Evolutionary conservation across 1,140 invertebrate genomes (phyloP), one percentile per base, ranked within the genome.

Genomic region (Polyergus mexicanus): DNA sequence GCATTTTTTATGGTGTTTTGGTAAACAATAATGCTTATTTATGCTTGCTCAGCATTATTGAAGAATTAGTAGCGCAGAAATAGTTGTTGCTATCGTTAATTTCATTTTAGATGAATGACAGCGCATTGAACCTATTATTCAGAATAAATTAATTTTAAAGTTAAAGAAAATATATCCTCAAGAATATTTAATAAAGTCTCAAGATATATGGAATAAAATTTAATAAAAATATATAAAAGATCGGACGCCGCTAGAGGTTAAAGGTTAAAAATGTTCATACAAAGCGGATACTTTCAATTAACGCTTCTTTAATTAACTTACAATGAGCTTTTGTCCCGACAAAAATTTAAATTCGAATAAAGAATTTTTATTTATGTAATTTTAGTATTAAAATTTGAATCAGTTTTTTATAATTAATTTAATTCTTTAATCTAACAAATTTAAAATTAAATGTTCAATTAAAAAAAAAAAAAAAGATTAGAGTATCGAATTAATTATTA

Each of bases 121-220:
- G 7, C n/a, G 19, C n/a, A 58, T 22, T 58, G 71, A 58, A 38
- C 3, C 35, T 58, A 54, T 38, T 74, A 74, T 58, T 56, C n/a
- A 51, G 19, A 51, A 19, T 51, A 19, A 51, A 51, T 6, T 51
- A 51, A 16, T 51, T 51, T 51, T 19, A 4, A 16, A 19, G 13
- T 51, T 19, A 51, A 3, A 51, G 47, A 51, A 51, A 51, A 51
- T 51, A 51, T 16, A 51, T 74, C 13, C 13, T 60, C 54, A 22
- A 35, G 10, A 80, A 80, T 22, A 80, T 68, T 66, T n/a, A 54
- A 68, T 44, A 25, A 38, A 35, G 28, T 68, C 4, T 54, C 76
- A 56, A 80, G 44, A 68, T 54, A 51, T 47, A n/a, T 56, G 28
- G 10, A 80, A 68, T 38, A 78, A 78, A 78, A 78, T 78, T 47